Evolutionary conservation across 92 coral and sea anemone genomes (phyloP).

Genomic region (Porites cylindrica): DNA sequence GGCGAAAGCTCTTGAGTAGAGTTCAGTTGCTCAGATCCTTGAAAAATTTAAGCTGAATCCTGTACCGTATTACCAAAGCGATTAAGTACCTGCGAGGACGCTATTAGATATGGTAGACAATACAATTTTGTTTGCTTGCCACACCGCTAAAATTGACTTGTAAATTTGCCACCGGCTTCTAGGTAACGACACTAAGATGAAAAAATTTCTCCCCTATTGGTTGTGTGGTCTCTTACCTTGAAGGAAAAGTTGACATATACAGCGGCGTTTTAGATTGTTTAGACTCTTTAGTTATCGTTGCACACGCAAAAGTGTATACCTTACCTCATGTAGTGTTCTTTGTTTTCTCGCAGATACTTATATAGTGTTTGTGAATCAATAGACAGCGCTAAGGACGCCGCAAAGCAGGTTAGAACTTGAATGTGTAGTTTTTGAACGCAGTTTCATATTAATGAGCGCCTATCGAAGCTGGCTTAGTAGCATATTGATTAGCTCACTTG

Average conservation of each 20-base stretch:
- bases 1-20: too few relatives aligned
- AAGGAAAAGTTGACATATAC: neutral
- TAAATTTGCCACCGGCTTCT: constrained; percentile 20
- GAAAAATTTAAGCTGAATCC: neutral
- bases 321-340: neutral
- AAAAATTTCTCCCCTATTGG: constrained; percentile 14
- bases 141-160: neutral
- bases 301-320: neutral
- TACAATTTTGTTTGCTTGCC: neutral
- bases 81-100: constrained; percentile 19
- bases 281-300: neutral
- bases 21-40: neutral
- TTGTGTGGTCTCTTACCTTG: constrained; percentile 4
- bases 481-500: neutral
- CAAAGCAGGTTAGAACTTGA: constrained; percentile 23
- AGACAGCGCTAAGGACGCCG: constrained; percentile 32
- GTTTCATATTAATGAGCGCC: constrained; percentile 34
- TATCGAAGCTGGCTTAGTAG: neutral
- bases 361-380: neutral
- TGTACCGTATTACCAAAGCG: too few relatives aligned
- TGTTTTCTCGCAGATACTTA: neutral
- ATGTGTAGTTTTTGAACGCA: constrained; percentile 6
- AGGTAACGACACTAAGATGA: constrained; percentile 22
- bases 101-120: neutral
- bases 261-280: too few relatives aligned